A percentile compares a stretch with the other conserved stretches of the same genome.
phyloP scores from a whole-genome alignment of 2,113 vertebrate genomes.

The Phrynocephalus versicolor region DNA sequence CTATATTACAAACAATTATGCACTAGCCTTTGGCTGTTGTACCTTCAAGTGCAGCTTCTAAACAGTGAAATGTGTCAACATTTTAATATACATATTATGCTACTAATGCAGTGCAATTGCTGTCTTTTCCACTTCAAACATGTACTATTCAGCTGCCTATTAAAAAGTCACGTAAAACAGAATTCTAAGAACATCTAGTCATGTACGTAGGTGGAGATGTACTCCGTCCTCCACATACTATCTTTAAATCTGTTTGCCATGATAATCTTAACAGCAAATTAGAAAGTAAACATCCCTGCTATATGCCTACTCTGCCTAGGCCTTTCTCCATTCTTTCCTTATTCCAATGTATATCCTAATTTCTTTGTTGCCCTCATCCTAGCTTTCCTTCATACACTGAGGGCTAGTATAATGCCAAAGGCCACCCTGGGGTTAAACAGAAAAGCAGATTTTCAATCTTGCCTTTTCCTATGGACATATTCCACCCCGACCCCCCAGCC shows the following conservation, averaged over 20 bases:
- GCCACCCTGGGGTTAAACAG: not conserved
- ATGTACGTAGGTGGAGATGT: constrained; percentile 17
- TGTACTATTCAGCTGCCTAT: constrained; percentile 45
- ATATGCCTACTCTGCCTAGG: not conserved
- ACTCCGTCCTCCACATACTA: constrained; percentile 1
- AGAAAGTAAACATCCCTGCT: not conserved
- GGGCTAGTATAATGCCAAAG: not conserved
- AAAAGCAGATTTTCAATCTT: not conserved
- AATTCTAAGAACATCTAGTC: constrained; percentile 40
- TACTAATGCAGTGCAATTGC: constrained; percentile 56
- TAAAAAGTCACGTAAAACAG: constrained; percentile 50
- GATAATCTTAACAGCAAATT: not conserved
- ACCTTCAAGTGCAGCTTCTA: constrained; percentile 68
- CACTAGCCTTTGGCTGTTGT: constrained; percentile 71
- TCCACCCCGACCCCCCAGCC: too few species aligned
- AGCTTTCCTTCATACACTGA: not conserved
- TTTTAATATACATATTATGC: constrained; percentile 57
- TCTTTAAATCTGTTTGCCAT: not conserved
- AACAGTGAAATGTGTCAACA: constrained; percentile 52
- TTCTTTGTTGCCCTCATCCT: not conserved
- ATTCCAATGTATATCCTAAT: not conserved
- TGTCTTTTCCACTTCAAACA: constrained; percentile 57
- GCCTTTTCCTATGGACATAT: not conserved
- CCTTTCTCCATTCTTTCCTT: not conserved
- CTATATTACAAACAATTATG: constrained; percentile 73